Percentiles rank a stretch among this genome's conserved stretches.
Conservation (phyloP, 2,797 vertebrate genomes). For the Sebastiscus albofasciatus region DNA sequence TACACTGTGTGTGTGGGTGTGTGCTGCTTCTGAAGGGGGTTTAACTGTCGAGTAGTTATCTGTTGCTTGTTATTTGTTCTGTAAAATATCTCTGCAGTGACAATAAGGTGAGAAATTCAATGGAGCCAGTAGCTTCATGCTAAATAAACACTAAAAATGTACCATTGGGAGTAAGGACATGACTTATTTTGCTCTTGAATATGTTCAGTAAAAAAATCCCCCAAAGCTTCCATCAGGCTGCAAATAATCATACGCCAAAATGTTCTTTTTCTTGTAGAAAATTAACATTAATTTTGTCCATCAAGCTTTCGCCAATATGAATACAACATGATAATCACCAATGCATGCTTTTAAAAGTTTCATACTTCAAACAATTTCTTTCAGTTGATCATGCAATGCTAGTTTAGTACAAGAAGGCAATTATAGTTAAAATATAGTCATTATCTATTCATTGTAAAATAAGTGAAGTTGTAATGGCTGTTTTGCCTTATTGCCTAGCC, state of each 20-base stretch:
- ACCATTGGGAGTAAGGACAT: not conserved
- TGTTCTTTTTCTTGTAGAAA: not conserved
- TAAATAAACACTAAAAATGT: not conserved
- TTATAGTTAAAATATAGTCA: not conserved
- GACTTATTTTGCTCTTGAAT: not conserved
- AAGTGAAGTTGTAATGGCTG: too few species aligned
- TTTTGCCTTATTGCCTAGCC: too few species aligned
- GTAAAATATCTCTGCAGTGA: not conserved
- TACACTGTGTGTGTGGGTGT: not conserved
- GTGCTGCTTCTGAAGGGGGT: not conserved
- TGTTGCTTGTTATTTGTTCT: conserved; percentile 31
- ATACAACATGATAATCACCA: too few species aligned
- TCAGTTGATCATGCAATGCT: not conserved
- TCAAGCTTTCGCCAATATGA: not conserved
- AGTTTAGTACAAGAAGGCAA: not conserved
- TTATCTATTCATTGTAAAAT: not conserved
- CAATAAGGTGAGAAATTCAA: conserved; percentile 13
- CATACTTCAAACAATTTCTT: too few species aligned
- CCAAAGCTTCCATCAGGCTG: not conserved
- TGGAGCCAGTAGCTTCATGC: not conserved
- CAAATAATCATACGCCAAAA: not conserved
- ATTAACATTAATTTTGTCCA: not conserved
- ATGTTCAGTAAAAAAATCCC: not conserved
- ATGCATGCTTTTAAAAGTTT: too few species aligned
- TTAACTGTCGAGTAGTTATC: not conserved